These are phyloP conservation scores for Tetramorium alpestre DNA, from an alignment of 1,140 invertebrate genomes.

Conservation along the genomic window DNA sequence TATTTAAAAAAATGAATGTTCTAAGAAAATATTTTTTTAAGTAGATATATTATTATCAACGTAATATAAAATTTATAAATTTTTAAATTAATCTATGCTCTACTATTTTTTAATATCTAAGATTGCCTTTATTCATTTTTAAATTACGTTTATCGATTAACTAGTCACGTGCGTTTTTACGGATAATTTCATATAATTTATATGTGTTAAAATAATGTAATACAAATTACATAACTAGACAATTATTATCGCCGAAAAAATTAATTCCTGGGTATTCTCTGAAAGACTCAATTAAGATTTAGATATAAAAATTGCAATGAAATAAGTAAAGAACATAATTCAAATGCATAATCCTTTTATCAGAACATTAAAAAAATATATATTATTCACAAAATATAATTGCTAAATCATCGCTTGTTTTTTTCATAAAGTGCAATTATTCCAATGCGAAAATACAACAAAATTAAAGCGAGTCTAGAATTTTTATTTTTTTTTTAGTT, in stretches of 20 bases:
- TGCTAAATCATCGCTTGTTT: background rate
- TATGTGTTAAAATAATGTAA: background rate
- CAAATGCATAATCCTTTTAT: background rate
- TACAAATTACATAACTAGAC: background rate
- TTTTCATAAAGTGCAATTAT: background rate
- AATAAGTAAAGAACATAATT: background rate
- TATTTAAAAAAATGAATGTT: background rate
- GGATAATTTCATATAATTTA: background rate
- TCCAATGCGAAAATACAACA: background rate
- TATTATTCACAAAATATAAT: background rate
- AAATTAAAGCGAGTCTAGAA: background rate
- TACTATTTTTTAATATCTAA: background rate
- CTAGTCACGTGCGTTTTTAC: background rate
- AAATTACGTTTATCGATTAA: background rate
- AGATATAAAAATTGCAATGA: background rate
- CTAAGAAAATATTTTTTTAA: background rate
- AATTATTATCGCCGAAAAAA: background rate
- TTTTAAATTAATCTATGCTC: background rate
- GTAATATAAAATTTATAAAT: slow-evolving; percentile 12
- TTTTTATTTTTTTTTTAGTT: background rate
- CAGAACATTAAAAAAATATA: background rate
- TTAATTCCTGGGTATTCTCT: background rate
- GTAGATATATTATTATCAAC: background rate
- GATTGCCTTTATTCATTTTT: background rate
- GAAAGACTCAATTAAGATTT: background rate